Evolutionary conservation across 2,797 vertebrate genomes (phyloP), one percentile per base, ranked within the genome.

Genomic region (Tragelaphus oryx): DNA sequence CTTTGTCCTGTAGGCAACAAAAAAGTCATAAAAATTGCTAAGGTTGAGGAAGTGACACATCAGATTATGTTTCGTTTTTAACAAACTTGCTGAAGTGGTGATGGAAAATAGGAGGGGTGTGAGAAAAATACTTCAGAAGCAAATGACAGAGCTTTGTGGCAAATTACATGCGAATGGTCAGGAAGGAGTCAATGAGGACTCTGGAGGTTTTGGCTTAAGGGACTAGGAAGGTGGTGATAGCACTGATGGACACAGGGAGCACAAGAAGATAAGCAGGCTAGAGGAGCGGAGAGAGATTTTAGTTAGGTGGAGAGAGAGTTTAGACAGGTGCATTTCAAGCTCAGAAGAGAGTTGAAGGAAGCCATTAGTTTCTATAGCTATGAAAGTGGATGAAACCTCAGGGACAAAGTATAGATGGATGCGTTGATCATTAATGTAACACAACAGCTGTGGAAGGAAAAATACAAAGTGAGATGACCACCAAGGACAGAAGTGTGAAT

Each of bases 11-110:
- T 0, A 81, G 68, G 78, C 30, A 92, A 91, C 1, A 84, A 2
- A 86, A 65, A 91, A 93, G 85, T 82, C 48, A 94, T 91, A 94
- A 94, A 96, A 83, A 79, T 30, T 79, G 46, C 44, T 85, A 93
- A 33, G 41, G 13, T n/a, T 93, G 50, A 94, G 59, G 74, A 93
- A 88, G 6, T 65, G 20, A 90, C 52, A 92, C 26, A 59, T 50
- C 6, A 48, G 17, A 37, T 86, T 83, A 83, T 54, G 46, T 52
- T 46, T 68, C 18, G 8, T 65, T 89, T 93, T 71, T 74, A 86
- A 87, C 44, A 92, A 91, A 93, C 46, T n/a, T 88, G 65, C 80
- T 1, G 50, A 79, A 48, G 16, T 44, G 60, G 41, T 3, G 28
- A 84, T 41, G 16, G 52, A 80, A 93, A 94, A 75, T 2, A 82